Base-by-base conservation (phyloP, 1,140 invertebrate genomes). In the Leptonema lineaticorne region DNA sequence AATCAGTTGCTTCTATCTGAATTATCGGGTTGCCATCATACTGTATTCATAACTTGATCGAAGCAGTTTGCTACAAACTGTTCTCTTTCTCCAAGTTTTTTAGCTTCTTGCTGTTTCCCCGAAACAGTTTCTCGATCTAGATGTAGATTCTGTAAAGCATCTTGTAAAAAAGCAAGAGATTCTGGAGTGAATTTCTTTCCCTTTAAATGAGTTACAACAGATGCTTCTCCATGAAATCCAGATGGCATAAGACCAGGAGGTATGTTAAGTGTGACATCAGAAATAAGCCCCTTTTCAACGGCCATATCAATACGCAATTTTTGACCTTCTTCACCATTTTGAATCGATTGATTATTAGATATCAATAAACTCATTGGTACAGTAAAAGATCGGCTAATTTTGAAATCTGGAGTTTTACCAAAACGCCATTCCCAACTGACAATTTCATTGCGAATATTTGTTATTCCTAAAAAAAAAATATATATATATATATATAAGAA, bases 341-440 rank as follows among this genome's bases (percentile, higher is more conserved):
- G 41, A 22, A 67, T 41, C 22, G 68, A 68, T 24, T 67, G 59
- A 22, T 53, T 53, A 1, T 77, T 75, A 0, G 78, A 74, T 1
- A 76, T 74, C 3, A 83, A 75, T 5, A 82, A 65, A 62, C 78
- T 78, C 0, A 74, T 70, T 1, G 81, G 80, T 4, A 83, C 81
- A 0, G 78, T 78, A 74, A 83, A 83, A 0, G 77, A 74, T 24
- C 81, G 76, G 64, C 78, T 81, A 4, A 93, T 85, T 0, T 85
- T 87, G 78, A 97, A 97, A 74, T 88, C 87, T 0, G 95, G 95
- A 0, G 94, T 93, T 76, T 88, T 90, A n/a, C 92, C 95, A 79
- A 86, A 95, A 59, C 87, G 86, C 94, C 94, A 97, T 56, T 93
- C 86, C 94, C 94, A 97, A 14, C 87, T 89, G 68, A 82, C 76